Conservation (phyloP, 2,888 invertebrate genomes). For the Rhagonycha fulva region DNA sequence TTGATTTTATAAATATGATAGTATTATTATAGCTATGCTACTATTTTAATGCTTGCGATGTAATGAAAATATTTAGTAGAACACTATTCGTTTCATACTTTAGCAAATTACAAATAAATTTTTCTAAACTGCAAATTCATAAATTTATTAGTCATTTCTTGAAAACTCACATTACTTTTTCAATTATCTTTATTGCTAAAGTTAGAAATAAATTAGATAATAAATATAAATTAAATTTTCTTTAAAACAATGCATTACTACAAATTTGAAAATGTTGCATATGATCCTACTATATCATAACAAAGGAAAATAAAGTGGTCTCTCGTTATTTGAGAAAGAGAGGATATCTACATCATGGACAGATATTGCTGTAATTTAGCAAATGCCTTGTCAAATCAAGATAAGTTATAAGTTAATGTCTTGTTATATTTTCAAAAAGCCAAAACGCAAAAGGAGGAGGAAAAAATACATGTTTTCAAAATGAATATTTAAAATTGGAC, state of each 20-base stretch:
- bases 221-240: neutral
- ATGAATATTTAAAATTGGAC: neutral
- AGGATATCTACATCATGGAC: slow-evolving; percentile 7
- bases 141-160: too few species aligned
- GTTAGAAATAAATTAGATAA: neutral
- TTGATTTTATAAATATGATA: too few species aligned
- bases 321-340: slow-evolving; percentile 4
- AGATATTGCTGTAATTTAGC: slow-evolving; percentile 15
- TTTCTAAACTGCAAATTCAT: too few species aligned
- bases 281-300: neutral
- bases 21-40: too few species aligned
- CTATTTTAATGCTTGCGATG: too few species aligned
- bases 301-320: neutral
- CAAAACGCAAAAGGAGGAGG: neutral
- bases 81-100: neutral
- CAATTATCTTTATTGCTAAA: neutral
- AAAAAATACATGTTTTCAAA: neutral
- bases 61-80: too few species aligned
- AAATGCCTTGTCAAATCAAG: slow-evolving; percentile 17
- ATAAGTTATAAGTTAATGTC: slow-evolving; percentile 11
- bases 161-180: neutral
- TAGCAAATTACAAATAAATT: too few species aligned
- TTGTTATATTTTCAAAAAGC: neutral
- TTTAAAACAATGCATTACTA: neutral
- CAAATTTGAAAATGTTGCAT: neutral